phyloP scores from a whole-genome alignment of 2,888 invertebrate genomes.

The Fissipunctia ypsillon region DNA sequence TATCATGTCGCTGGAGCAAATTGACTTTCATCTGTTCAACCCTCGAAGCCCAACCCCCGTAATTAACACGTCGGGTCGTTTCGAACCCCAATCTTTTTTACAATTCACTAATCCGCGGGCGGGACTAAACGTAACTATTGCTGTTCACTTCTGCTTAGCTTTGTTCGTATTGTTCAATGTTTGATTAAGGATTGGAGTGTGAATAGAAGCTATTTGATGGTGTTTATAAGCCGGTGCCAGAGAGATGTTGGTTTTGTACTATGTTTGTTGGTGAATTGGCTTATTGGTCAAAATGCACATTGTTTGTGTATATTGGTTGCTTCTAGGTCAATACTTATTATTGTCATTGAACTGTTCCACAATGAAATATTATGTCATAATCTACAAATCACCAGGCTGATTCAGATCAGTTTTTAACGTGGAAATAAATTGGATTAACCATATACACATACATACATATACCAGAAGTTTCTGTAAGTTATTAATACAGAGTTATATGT shows the following conservation, averaged over 20 bases:
- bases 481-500: too few species aligned
- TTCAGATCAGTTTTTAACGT: not conserved
- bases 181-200: conserved; percentile 70
- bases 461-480: not conserved
- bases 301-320: not conserved
- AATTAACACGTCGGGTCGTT: conserved; percentile 90
- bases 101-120: conserved; percentile 89
- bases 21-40: conserved; percentile 91
- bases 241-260: not conserved
- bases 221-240: conserved; percentile 36
- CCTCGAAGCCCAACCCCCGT: conserved; percentile 88
- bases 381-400: not conserved
- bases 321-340: not conserved
- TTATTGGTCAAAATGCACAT: not conserved
- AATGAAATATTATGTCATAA: not conserved
- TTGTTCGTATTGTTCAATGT: conserved; percentile 70
- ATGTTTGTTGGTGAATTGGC: not conserved
- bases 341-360: not conserved
- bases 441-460: too few species aligned
- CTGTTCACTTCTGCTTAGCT: conserved; percentile 79
- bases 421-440: not conserved
- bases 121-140: conserved; percentile 86
- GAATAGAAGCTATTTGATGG: conserved; percentile 57
- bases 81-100: conserved; percentile 88
- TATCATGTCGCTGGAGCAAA: conserved; percentile 92